Evolutionary conservation across 2,113 vertebrate genomes (phyloP).

Genomic region (Rattus rattus): DNA sequence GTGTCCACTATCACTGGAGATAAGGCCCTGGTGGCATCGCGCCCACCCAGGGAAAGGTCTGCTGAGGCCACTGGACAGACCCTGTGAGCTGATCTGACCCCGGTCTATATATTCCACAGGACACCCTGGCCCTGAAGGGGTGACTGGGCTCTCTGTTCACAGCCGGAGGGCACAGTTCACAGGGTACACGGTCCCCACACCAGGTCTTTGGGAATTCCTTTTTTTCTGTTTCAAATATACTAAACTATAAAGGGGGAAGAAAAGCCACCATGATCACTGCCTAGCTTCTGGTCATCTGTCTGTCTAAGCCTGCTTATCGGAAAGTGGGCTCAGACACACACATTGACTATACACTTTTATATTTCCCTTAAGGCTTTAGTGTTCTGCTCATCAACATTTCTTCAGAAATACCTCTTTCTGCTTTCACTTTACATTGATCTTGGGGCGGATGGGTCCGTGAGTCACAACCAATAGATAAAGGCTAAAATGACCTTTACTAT

Average conservation of each 20-base stretch:
- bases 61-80: background rate
- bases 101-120: slow-evolving; percentile 69
- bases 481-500: too few species aligned
- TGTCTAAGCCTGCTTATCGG: background rate
- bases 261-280: background rate
- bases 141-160: background rate
- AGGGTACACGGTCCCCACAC: background rate
- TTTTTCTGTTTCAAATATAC: background rate
- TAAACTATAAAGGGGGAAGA: background rate
- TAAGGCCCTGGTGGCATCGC: slow-evolving; percentile 48
- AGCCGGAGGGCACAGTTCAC: slow-evolving; percentile 46
- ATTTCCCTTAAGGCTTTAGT: background rate
- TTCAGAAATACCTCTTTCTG: slow-evolving; percentile 40
- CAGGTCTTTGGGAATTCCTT: background rate
- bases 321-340: background rate
- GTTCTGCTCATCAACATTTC: slow-evolving; percentile 5
- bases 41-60: slow-evolving; percentile 53
- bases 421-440: background rate
- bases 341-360: background rate
- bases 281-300: background rate
- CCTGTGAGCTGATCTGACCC: slow-evolving; percentile 51
- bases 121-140: slow-evolving; percentile 23
- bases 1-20: slow-evolving; percentile 59
- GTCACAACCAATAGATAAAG: too few species aligned
- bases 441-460: fast-evolving